Evolutionary conservation across 2,888 invertebrate species (phyloP).

Genomic region (Hemistola chrysoprasaria): DNA sequence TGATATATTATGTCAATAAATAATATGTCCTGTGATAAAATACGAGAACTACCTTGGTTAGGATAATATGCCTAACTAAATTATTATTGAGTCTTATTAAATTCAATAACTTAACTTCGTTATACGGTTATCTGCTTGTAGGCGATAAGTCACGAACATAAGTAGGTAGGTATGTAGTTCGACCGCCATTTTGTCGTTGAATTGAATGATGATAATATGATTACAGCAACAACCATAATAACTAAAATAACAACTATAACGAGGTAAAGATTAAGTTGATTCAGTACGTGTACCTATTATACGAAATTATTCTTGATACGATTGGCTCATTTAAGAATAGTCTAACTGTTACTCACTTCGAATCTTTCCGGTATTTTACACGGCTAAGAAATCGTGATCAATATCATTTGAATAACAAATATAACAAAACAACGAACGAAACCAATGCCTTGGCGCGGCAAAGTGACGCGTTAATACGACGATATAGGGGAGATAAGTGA

Average conservation of each 20-base stretch:
- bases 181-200: conserved; percentile 74
- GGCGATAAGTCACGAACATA: conserved; percentile 60
- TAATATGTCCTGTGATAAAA: no score
- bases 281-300: neutral
- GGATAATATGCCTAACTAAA: no score
- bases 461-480: conserved; percentile 70
- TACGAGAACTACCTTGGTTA: no score
- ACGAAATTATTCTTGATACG: neutral
- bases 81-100: no score
- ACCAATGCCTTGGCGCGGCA: conserved; percentile 64
- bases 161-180: conserved; percentile 59
- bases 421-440: conserved; percentile 62
- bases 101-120: conserved; percentile 19
- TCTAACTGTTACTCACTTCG: conserved; percentile 5
- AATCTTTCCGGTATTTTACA: conserved; percentile 2
- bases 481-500: conserved; percentile 57
- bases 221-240: conserved; percentile 30
- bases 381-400: conserved; percentile 44
- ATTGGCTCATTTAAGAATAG: neutral
- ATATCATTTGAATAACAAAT: conserved; percentile 66
- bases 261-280: neutral
- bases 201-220: conserved; percentile 62
- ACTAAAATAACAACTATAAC: conserved; percentile 5
- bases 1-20: no score
- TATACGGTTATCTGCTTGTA: conserved; percentile 47